Evolutionary conservation across 2,797 vertebrate genomes (phyloP).

Genomic region (Mormyrops attenuatus): DNA sequence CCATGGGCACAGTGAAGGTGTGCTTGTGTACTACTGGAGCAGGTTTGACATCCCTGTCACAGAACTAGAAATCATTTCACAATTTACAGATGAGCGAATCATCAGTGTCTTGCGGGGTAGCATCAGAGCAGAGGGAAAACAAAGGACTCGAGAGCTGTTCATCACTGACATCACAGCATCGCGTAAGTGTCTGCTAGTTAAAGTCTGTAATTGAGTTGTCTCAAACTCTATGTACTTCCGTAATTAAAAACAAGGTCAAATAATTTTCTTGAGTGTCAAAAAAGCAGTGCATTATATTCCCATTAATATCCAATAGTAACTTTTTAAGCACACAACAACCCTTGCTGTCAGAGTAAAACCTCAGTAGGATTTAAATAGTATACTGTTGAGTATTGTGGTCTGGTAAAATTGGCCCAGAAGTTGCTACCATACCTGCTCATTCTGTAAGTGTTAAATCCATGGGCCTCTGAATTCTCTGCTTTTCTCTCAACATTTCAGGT

Average conservation of each 20-base stretch:
- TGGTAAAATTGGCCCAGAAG: neutral
- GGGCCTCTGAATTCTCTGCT: neutral
- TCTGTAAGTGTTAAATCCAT: neutral
- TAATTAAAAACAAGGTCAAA: neutral
- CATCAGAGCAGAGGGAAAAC: conserved; percentile 13
- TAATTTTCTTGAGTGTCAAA: neutral
- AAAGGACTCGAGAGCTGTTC: neutral
- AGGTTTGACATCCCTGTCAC: conserved; percentile 54
- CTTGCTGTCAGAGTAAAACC: neutral
- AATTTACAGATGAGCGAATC: conserved; percentile 58
- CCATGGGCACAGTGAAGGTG: conserved; percentile 54
- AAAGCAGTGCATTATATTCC: neutral
- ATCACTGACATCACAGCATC: conserved; percentile 56
- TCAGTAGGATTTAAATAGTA: neutral
- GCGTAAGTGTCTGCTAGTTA: conserved; percentile 34
- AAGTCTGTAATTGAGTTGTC: neutral
- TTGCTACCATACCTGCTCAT: neutral
- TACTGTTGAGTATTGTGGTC: neutral
- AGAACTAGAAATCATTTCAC: conserved; percentile 43
- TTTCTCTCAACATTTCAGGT: conserved; percentile 39
- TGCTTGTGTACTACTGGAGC: conserved; percentile 62
- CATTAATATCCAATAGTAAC: neutral
- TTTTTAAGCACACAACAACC: neutral
- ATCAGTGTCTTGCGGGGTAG: conserved; percentile 42
- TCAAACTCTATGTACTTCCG: neutral